A percentile compares a stretch with the other conserved stretches of the same genome.
phyloP scores from a whole-genome alignment of 2,888 invertebrate genomes.

The Phytoseiulus persimilis region DNA sequence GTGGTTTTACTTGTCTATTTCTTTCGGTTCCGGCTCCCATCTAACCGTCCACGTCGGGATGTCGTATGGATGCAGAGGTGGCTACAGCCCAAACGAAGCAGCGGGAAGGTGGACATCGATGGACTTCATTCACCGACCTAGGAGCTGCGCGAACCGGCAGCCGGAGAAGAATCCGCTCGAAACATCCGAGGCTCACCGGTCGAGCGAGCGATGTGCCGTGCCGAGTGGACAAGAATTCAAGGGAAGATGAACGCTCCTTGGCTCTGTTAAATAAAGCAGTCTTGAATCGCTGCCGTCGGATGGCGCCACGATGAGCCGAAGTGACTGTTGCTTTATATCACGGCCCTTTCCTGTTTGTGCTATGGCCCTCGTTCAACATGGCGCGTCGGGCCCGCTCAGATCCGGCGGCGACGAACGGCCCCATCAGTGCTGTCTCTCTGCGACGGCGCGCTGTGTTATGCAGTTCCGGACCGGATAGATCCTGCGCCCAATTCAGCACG shows the following conservation, averaged over 20 bases:
- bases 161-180: no score
- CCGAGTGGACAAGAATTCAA: no score
- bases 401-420: constrained; percentile 32
- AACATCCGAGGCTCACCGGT: neutral
- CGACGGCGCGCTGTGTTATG: constrained; percentile 9
- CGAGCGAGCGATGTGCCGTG: neutral
- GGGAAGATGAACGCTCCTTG: neutral
- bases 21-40: neutral
- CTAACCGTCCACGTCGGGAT: no score
- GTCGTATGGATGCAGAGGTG: no score
- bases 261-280: neutral
- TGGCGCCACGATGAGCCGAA: constrained; percentile 25
- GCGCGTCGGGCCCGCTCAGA: constrained; percentile 38
- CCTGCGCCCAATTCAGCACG: neutral
- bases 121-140: no score
- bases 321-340: neutral
- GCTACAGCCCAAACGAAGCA: no score
- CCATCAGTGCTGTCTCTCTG: constrained; percentile 24
- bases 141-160: no score
- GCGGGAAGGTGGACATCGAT: no score
- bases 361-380: constrained; percentile 37
- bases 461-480: neutral
- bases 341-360: constrained; percentile 24
- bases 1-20: neutral
- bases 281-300: constrained; percentile 29